Base-by-base conservation (phyloP, 2,113 vertebrate genomes). In the Eubucco bourcierii region DNA sequence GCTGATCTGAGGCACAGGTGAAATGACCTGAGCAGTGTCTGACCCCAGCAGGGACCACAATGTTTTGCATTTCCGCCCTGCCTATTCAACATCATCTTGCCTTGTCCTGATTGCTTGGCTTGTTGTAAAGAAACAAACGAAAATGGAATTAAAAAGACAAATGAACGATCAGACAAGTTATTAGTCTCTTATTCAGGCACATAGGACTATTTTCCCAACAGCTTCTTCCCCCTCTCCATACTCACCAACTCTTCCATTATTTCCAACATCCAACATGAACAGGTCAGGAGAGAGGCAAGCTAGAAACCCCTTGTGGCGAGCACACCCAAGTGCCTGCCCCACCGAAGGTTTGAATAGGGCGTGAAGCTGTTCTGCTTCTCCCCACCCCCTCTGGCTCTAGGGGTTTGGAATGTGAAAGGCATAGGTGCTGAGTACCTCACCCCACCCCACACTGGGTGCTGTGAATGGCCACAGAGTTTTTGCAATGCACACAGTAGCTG, bases 401-500 rank as follows among this genome's bases (percentile, higher is more conserved):
- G n/a, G n/a, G n/a, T n/a, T n/a, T n/a, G n/a, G n/a, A n/a, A n/a
- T n/a, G n/a, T n/a, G n/a, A n/a, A n/a, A n/a, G n/a, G n/a, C n/a
- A n/a, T n/a, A n/a, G n/a, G n/a, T n/a, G n/a, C n/a, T n/a, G n/a
- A n/a, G n/a, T n/a, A n/a, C n/a, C n/a, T n/a, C n/a, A 82, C 19
- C 3, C 9, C 39, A 82, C 19, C 3, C 9, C 39, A 27, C 4
- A 7, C 5, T 41, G 1, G 1, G 15, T 71, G 47, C 73, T 55
- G 33, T 15, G 33, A 75, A 56, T 0, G 2, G 71, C 31, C 25
- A 15, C 53, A 12, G 53, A 0, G 0, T 7, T 83, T 90, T 80
- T 59, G 82, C 50, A 76, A 18, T 4, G 9, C 6, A 6, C 15
- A 27, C 6, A 4, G 7, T 37, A 24, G n/a, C 67, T 85, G 73